A percentile compares a stretch with the other conserved stretches of the same genome.
Evolutionary conservation across 1,140 invertebrate species (phyloP).

Genomic region (Phenacoccus solenopsis): DNA sequence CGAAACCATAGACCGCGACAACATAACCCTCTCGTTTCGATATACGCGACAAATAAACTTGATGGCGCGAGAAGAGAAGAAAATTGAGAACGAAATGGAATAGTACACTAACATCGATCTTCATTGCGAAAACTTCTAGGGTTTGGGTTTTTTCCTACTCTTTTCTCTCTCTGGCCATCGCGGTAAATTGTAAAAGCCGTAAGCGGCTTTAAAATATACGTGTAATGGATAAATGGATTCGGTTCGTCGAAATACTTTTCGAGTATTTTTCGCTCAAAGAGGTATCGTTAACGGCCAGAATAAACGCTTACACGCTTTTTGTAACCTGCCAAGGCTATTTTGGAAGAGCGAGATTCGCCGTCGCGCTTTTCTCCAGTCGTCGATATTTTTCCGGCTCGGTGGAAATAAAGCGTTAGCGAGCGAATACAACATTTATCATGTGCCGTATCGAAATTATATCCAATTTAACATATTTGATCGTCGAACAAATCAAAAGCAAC

Average conservation of each 20-base stretch:
- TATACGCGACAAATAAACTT: too few relatives aligned
- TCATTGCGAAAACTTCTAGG: background rate
- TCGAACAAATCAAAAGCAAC: conserved; percentile 1
- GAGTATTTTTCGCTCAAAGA: background rate
- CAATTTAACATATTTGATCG: background rate
- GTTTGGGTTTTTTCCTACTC: too few relatives aligned
- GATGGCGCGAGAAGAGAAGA: too few relatives aligned
- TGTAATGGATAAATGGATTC: background rate
- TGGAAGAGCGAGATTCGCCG: background rate
- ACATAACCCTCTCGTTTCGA: too few relatives aligned
- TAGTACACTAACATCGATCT: background rate
- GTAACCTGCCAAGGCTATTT: background rate
- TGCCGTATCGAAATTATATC: background rate
- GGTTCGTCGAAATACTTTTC: background rate
- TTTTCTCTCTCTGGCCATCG: background rate
- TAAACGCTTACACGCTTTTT: background rate
- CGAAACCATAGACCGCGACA: too few relatives aligned
- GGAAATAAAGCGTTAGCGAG: too few relatives aligned
- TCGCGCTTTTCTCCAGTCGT: too few relatives aligned
- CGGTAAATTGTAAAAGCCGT: background rate
- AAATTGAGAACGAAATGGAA: background rate
- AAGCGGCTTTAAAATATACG: background rate
- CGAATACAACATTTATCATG: background rate
- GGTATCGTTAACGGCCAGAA: background rate
- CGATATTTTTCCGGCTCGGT: background rate